These are phyloP conservation scores for Psophia crepitans DNA, from an alignment of 2,113 vertebrate species.

Conservation along the genomic window DNA sequence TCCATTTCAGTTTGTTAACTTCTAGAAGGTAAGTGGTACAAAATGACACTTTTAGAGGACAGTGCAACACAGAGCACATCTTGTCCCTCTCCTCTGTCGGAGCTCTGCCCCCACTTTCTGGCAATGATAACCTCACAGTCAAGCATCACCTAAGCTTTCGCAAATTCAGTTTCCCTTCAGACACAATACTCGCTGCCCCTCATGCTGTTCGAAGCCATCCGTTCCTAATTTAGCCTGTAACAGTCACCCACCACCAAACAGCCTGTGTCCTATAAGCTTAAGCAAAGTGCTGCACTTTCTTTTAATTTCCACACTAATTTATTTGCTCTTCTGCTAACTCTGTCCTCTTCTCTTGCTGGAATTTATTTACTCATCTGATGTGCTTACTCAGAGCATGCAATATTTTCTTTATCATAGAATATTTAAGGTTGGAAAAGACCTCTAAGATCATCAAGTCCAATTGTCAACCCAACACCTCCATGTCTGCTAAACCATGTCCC, in stretches of 20 bases:
- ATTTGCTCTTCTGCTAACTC: background rate
- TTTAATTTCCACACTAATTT: background rate
- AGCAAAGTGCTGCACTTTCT: background rate
- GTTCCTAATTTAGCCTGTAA: background rate
- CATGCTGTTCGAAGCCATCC: background rate
- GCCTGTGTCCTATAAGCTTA: background rate
- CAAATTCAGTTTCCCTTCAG: background rate
- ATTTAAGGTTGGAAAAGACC: too few relatives aligned
- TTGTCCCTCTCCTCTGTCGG: background rate
- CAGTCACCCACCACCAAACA: background rate
- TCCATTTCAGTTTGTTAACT: background rate
- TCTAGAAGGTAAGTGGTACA: background rate
- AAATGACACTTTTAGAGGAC: background rate
- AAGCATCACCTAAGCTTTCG: background rate
- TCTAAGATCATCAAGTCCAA: too few relatives aligned
- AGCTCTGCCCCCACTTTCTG: background rate
- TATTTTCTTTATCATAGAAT: too few relatives aligned
- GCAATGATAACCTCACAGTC: background rate
- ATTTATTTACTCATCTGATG: background rate
- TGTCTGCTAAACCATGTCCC: too few relatives aligned
- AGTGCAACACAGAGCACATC: background rate
- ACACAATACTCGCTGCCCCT: background rate
- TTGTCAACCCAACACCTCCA: too few relatives aligned
- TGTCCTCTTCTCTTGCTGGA: background rate
- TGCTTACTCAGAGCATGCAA: background rate